Base-by-base conservation (phyloP, 1,140 invertebrate species). In the Drosophila miranda region DNA sequence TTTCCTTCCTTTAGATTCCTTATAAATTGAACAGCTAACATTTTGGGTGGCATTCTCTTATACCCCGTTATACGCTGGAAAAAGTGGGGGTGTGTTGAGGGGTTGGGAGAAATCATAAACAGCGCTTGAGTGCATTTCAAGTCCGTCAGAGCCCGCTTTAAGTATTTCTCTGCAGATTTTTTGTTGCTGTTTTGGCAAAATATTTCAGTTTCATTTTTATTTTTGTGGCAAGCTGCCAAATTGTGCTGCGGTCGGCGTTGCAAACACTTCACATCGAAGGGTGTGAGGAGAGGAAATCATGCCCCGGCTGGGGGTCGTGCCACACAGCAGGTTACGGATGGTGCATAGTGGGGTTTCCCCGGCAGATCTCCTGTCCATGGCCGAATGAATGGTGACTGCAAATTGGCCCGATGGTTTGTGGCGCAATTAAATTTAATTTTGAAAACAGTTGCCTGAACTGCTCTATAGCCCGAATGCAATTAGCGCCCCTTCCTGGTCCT, bases 361-460 rank as follows among this genome's bases (percentile, higher is more conserved):
- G 19, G 19, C 19, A 19, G 46, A 41, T 14, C 1, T 3, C 30
- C n/a, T 26, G 62, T 63, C 64, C 62, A 68, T 48, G 23, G 28
- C 49, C 66, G 45, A 48, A 26, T 26, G 23, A 48, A 26, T 26
- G 23, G 67, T 48, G 61, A 52, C 58, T 61, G 75, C 61, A 84
- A 83, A 79, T 83, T 83, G 80, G 54, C 55, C 58, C 64, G 64
- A 53, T 59, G 72, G 62, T 68, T 67, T 83, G 67, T 23, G 56
- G 49, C 21, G 76, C 80, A 84, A 84, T 84, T 84, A 84, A 84
- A 84, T 84, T 84, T 84, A 75, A 84, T 79, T 84, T 84, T 28
- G 78, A 76, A 75, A 63, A 73, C 64, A 73, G 66, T 79, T 62
- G 46, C 45, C 49, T 34, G 64, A 28, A 73, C 74, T 63, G 78